Evolutionary conservation across 2,797 vertebrate species (phyloP).

Genomic region (Gallinago nigripennis): DNA sequence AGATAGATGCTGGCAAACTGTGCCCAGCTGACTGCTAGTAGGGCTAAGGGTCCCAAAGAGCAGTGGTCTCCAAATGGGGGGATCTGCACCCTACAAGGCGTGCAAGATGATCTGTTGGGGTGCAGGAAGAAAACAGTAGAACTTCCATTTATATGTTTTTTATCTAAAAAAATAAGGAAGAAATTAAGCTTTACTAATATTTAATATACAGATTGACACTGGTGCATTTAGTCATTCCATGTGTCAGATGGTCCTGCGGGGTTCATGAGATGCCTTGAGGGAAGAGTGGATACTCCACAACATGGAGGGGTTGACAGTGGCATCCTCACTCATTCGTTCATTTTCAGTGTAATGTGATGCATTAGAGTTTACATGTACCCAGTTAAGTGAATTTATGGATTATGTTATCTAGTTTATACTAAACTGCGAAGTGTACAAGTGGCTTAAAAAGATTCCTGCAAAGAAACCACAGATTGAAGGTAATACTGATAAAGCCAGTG

Average conservation of each 20-base stretch:
- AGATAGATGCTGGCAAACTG: background rate
- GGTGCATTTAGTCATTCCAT: background rate
- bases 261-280: background rate
- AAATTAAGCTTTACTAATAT: background rate
- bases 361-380: background rate
- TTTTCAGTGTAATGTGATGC: background rate
- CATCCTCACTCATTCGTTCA: background rate
- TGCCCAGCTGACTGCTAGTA: background rate
- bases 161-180: background rate
- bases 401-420: background rate
- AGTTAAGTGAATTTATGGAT: slow-evolving; percentile 5
- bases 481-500: background rate
- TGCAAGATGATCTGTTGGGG: fast-evolving
- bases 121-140: background rate
- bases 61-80: background rate
- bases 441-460: background rate
- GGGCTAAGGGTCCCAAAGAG: background rate
- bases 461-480: background rate
- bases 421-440: background rate
- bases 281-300: background rate
- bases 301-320: fast-evolving
- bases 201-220: background rate
- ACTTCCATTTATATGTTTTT: background rate
- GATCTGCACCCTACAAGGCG: background rate
- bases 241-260: background rate